Evolutionary conservation across 2,797 vertebrate species (phyloP).

Genomic region (Hyperoplus immaculatus): DNA sequence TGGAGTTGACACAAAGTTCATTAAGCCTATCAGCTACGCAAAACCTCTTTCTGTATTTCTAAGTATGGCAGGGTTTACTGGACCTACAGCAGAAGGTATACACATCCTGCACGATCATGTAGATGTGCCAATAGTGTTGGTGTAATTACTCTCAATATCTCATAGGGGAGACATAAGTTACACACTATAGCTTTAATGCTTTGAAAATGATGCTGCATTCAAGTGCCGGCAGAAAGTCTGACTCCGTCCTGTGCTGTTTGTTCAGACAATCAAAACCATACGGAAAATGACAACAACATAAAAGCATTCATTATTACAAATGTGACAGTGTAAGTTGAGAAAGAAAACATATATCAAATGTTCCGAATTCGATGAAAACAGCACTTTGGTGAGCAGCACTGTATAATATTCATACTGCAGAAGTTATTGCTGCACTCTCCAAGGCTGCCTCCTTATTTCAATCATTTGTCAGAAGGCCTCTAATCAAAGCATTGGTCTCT

Average conservation of each 20-base stretch:
- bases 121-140: no score
- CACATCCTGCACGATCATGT: no score
- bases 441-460: constrained; percentile 1
- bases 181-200: not conserved
- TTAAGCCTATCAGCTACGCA: no score
- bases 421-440: not conserved
- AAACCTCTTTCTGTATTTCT: no score
- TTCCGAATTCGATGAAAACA: constrained; percentile 9
- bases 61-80: no score
- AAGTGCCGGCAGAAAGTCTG: constrained; percentile 10
- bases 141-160: no score
- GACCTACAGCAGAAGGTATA: no score
- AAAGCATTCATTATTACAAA: not conserved
- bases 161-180: no score
- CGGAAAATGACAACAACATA: constrained; percentile 10
- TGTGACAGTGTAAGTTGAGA: not conserved
- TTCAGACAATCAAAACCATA: constrained; percentile 26
- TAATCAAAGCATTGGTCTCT: constrained; percentile 13
- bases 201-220: constrained; percentile 11
- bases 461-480: constrained; percentile 28
- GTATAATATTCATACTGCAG: not conserved
- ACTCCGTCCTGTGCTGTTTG: constrained; percentile 6
- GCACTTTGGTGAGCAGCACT: not conserved
- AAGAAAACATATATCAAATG: constrained; percentile 1
- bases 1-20: no score